These are phyloP conservation scores for Teleogryllus occipitalis DNA, from an alignment of 1,140 invertebrate species.

Conservation along the genomic window DNA sequence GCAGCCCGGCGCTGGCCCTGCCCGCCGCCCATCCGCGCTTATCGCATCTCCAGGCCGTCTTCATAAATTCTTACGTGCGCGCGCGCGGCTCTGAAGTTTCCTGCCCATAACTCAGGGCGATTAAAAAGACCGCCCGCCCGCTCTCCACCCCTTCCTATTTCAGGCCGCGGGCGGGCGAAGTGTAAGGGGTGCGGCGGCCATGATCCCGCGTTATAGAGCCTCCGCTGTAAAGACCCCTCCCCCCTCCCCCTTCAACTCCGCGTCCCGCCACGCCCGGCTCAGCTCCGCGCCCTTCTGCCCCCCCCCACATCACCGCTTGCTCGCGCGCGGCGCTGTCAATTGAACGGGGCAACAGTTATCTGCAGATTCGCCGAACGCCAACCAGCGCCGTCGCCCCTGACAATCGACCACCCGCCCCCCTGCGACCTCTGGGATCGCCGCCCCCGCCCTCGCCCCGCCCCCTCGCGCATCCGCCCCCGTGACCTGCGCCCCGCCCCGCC, in stretches of 20 bases:
- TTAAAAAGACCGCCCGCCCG: neutral
- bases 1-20: neutral
- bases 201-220: neutral
- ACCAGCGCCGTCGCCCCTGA: neutral
- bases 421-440: neutral
- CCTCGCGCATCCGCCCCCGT: no score
- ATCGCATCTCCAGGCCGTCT: neutral
- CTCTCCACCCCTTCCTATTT: neutral
- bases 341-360: constrained; percentile 1
- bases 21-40: neutral
- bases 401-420: neutral
- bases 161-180: no score
- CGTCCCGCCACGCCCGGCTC: neutral
- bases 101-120: neutral
- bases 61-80: constrained; percentile 4
- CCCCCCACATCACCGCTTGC: neutral
- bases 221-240: neutral
- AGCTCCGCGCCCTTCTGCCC: neutral
- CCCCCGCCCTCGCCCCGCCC: no score
- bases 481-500: no score
- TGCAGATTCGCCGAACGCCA: neutral
- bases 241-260: neutral
- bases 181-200: neutral
- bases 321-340: neutral
- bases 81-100: neutral